A percentile compares a stretch with the other conserved stretches of the same genome.
These are phyloP conservation scores for Heliconius aoede DNA, from an alignment of 2,888 invertebrate species.

Conservation along the genomic window DNA sequence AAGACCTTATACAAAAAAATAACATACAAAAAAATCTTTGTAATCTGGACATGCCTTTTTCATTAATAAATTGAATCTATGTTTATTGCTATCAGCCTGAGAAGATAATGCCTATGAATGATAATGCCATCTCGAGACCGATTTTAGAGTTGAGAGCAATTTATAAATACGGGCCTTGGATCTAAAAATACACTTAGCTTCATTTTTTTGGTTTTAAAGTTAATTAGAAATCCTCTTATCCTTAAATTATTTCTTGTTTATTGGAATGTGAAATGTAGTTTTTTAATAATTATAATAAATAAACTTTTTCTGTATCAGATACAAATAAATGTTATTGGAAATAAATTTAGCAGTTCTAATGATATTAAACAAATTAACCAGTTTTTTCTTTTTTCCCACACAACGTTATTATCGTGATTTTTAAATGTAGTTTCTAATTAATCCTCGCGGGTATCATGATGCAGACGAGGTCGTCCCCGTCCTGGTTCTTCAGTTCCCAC, in stretches of 20 bases:
- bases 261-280: conserved; percentile 23
- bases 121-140: no score
- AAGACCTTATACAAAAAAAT: no score
- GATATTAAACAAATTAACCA: not conserved
- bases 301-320: not conserved
- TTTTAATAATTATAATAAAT: not conserved
- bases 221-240: no score
- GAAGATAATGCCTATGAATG: no score
- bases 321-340: not conserved
- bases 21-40: no score
- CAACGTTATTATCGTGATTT: no score
- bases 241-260: not conserved
- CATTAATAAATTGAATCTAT: no score
- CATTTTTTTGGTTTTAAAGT: not conserved
- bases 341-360: not conserved
- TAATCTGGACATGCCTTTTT: no score
- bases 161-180: not conserved
- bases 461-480: conserved; percentile 86
- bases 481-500: conserved; percentile 88
- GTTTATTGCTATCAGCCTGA: no score
- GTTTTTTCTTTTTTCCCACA: not conserved
- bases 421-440: conserved; percentile 51
- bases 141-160: no score
- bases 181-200: not conserved
- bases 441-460: conserved; percentile 88